Evolutionary conservation across 2,797 vertebrate genomes (phyloP).

Genomic region (Neopelma chrysocephalum): DNA sequence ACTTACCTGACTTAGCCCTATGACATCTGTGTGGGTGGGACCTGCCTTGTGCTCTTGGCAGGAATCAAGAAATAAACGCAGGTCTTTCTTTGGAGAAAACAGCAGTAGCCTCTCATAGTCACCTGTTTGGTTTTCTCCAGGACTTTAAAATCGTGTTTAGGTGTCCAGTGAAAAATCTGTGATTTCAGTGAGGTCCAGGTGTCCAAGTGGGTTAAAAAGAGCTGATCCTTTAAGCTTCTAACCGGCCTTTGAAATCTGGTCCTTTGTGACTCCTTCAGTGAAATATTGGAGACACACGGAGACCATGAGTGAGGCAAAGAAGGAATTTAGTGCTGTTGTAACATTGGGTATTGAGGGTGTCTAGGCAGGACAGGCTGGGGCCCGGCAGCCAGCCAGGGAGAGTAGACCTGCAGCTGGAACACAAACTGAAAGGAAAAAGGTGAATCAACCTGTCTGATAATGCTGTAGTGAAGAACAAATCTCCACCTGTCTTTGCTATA

Average conservation of each 20-base stretch:
- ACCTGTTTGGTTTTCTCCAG: background rate
- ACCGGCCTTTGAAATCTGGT: background rate
- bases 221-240: background rate
- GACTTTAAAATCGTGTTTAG: background rate
- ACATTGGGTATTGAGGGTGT: background rate
- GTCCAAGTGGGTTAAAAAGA: background rate
- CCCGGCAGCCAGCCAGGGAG: background rate
- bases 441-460: background rate
- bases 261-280: background rate
- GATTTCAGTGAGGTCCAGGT: background rate
- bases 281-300: background rate
- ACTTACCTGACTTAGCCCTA: background rate
- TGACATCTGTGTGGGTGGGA: background rate
- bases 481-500: background rate
- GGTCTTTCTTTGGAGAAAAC: background rate
- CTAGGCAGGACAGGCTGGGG: too few species aligned
- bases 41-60: background rate
- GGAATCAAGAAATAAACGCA: background rate
- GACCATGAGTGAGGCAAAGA: background rate
- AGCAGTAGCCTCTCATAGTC: background rate
- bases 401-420: background rate
- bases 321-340: background rate
- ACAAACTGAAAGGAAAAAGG: background rate
- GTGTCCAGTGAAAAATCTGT: background rate
- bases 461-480: background rate